Evolutionary conservation across 2,113 vertebrate species (phyloP), one percentile per base, ranked within the genome.

Genomic region (Romanogobio albipinnatus): DNA sequence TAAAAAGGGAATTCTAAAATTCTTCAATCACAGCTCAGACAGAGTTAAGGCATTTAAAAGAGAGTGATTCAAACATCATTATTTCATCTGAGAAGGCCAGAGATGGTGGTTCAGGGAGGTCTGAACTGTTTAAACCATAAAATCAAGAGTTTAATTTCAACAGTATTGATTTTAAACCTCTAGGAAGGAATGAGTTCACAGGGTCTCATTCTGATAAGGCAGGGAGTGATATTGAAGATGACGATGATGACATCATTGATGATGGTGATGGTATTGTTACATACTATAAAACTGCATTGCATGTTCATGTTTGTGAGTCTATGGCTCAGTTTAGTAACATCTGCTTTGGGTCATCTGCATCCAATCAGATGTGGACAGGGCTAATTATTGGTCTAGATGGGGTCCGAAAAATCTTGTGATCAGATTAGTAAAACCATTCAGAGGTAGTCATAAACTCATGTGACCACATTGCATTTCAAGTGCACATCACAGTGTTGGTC

Each of bases 131-230:
- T 82, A 53, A 71, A 58, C 66, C 33, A 82, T 71, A 71, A 82
- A 82, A 82, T 70, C 80, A 82, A 82, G 66, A 82, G 66, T 82
- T 71, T 82, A 71, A 82, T 71, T 82, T 70, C 66, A 71, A 24
- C 49, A 58, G 81, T 82, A 82, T 82, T 82, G 81, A 82, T 82
- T 82, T 58, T 51, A 22, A 73, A 58, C 62, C 47, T 53, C 81
- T 71, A 56, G 47, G 81, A 70, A 70, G 11, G 36, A 66, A 70
- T 39, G 51, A 10, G 49, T 73, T 71, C 49, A 71, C 5, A 29
- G 19, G 61, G 79, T 66, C 61, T 26, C 13, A 77, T 77, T 62
- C 58, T 77, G 53, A 84, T 77, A 66, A 66, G 59, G 45, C 51
- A 5, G 19, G 29, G 33, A 76, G 47, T 68, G 51, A 71, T 24